Evolutionary conservation across 2,888 invertebrate species (phyloP).

Genomic region (Ornithoptera alexandrae): DNA sequence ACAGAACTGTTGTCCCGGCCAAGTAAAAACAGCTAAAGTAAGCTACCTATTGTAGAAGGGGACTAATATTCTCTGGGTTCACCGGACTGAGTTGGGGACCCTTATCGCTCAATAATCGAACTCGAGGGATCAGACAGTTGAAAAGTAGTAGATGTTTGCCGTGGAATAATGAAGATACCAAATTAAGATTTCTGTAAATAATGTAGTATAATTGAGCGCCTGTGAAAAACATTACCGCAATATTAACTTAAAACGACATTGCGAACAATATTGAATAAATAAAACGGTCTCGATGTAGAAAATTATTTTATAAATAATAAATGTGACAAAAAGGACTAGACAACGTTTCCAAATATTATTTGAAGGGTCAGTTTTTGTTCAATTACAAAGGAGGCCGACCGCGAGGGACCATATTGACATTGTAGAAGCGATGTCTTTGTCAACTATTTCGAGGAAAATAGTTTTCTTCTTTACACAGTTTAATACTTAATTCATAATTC

Average conservation of each 20-base stretch:
- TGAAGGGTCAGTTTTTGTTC: conserved; percentile 20
- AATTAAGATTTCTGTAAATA: too few species aligned
- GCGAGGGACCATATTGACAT: conserved; percentile 10
- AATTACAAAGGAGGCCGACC: conserved; percentile 18
- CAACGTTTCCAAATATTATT: conserved; percentile 17
- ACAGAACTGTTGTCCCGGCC: too few species aligned
- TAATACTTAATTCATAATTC: too few species aligned
- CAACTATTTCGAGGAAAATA: background rate
- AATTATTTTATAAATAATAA: background rate
- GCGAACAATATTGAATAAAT: conserved; percentile 4
- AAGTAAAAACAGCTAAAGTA: too few species aligned
- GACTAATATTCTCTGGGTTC: too few species aligned
- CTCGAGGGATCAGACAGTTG: too few species aligned
- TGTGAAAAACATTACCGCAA: conserved; percentile 11
- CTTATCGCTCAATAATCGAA: too few species aligned
- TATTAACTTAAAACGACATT: conserved; percentile 14
- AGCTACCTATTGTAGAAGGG: too few species aligned
- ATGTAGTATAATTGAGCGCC: background rate
- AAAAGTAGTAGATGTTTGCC: too few species aligned
- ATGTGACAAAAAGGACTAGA: background rate
- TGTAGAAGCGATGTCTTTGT: conserved; percentile 15
- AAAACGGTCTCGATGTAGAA: background rate
- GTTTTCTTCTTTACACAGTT: too few species aligned
- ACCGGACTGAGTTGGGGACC: too few species aligned
- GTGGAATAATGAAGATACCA: too few species aligned